phyloP scores from a whole-genome alignment of 2,888 invertebrate species.

The Colostygia pectinataria region DNA sequence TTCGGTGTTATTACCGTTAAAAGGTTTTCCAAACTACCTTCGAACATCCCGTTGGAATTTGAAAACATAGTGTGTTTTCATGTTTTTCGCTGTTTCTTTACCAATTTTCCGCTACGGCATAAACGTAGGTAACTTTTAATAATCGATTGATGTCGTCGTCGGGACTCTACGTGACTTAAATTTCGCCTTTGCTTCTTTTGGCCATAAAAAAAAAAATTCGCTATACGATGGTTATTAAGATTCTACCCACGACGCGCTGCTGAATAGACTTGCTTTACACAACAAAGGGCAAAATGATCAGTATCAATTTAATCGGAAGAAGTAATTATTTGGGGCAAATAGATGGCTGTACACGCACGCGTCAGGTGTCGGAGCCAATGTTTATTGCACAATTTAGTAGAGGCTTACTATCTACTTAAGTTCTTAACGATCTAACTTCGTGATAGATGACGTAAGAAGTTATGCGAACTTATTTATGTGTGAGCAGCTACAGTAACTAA shows the following conservation, averaged over 20 bases:
- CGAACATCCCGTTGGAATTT: too few relatives aligned
- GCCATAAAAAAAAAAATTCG: slow-evolving; percentile 53
- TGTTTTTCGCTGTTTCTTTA: slow-evolving; percentile 10
- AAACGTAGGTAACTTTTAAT: slow-evolving; percentile 35
- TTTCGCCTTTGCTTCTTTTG: slow-evolving; percentile 42
- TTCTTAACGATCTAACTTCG: slow-evolving; percentile 52
- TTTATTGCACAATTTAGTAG: slow-evolving; percentile 45
- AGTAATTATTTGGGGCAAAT: slow-evolving; percentile 27
- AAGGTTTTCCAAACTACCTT: too few relatives aligned
- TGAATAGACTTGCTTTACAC: slow-evolving; percentile 53
- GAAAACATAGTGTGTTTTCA: background rate
- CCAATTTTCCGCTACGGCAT: slow-evolving; percentile 14
- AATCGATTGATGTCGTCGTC: slow-evolving; percentile 35
- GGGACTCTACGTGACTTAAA: slow-evolving; percentile 51
- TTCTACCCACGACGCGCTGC: slow-evolving; percentile 51
- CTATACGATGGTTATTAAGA: slow-evolving; percentile 56
- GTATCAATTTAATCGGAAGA: slow-evolving; percentile 22
- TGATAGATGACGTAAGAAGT: slow-evolving; percentile 45
- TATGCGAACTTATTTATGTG: slow-evolving; percentile 39
- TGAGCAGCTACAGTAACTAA: slow-evolving; percentile 30
- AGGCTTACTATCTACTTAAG: slow-evolving; percentile 48
- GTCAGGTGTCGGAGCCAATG: slow-evolving; percentile 37
- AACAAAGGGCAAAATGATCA: slow-evolving; percentile 46
- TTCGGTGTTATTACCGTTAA: too few relatives aligned
- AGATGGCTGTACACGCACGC: slow-evolving; percentile 19